Conservation (phyloP, 2,888 invertebrate species). For the Lordiphosa andalusiaca region DNA sequence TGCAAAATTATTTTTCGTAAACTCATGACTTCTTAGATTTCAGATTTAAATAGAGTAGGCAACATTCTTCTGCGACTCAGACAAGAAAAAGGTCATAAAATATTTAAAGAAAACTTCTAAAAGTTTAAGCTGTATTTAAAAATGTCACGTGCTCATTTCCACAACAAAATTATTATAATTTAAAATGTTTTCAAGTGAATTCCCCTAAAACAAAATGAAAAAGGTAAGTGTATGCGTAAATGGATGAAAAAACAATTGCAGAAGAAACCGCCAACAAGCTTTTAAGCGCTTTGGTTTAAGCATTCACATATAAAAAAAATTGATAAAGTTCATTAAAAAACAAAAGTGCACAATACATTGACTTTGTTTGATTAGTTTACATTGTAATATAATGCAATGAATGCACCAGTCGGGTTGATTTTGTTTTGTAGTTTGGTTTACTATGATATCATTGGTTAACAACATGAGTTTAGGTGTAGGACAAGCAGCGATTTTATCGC, state of each 20-base stretch:
- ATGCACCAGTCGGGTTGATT: not conserved
- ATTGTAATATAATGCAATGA: too few species aligned
- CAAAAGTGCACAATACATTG: conserved; percentile 20
- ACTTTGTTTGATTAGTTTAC: conserved; percentile 1
- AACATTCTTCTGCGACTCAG: too few species aligned
- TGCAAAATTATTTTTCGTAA: too few species aligned
- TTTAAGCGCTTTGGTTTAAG: conserved; percentile 19
- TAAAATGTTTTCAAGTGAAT: conserved; percentile 14
- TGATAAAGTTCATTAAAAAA: conserved; percentile 14
- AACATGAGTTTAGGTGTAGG: conserved; percentile 16
- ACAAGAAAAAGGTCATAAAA: too few species aligned
- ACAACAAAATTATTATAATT: not conserved
- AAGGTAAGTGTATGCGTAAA: conserved; percentile 10
- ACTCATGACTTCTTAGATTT: too few species aligned
- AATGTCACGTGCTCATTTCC: too few species aligned
- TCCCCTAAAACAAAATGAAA: conserved; percentile 3
- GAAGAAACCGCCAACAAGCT: conserved; percentile 30
- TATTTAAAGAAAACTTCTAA: too few species aligned
- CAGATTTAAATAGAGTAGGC: too few species aligned
- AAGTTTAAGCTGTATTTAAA: too few species aligned
- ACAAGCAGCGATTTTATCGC: too few species aligned
- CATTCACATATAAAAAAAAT: conserved; percentile 11
- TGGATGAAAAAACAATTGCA: conserved; percentile 15
- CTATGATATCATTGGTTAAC: conserved; percentile 9
- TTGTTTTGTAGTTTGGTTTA: conserved; percentile 28